Base-by-base conservation (phyloP, 2,113 vertebrate genomes). In the Ciconia stormi region DNA sequence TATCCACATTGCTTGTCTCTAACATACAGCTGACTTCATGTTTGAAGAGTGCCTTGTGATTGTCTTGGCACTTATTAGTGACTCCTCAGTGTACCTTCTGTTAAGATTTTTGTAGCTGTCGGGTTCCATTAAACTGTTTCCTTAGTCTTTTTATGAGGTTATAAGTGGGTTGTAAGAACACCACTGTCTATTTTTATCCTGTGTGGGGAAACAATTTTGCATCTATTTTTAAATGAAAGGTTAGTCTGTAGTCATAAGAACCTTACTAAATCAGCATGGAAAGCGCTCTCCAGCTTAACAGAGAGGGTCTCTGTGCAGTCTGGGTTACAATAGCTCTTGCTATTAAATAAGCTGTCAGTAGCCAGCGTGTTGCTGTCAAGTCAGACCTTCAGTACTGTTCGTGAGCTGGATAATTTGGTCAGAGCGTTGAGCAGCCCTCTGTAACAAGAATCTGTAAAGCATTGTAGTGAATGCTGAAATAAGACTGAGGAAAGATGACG, bases 161-260 rank as follows among this genome's bases (percentile, higher is more conserved):
- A 0, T 59, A 58, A 95, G 90, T 90, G 79, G 90, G 74, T 66
- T 94, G 42, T 66, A 81, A 90, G 79, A 95, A 63, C 71, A 71
- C 70, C 14, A 4, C 85, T 85, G 72, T 22, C 82, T 96, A 91
- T 90, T 96, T 96, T 96, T 97, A 79, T 72, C 84, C 36, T 29
- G 13, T 47, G 82, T 91, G 61, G 85, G 81, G 79, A 96, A 95
- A 69, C 74, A 52, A 67, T 91, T 94, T 88, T 80, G 58, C 4
- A 1, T 93, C 95, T 96, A 90, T 95, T 90, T 94, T 96, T 96
- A 96, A 92, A 62, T 90, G 78, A 90, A 94, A 93, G 78, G 62
- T 95, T 93, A 50, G 46, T 88, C 74, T 91, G 59, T 94, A 85
- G 80, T 91, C 87, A 59, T 65, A 91, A 93, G 78, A 93, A 74